phyloP scores from a whole-genome alignment of 2,113 vertebrate species.

The Coturnix japonica region DNA sequence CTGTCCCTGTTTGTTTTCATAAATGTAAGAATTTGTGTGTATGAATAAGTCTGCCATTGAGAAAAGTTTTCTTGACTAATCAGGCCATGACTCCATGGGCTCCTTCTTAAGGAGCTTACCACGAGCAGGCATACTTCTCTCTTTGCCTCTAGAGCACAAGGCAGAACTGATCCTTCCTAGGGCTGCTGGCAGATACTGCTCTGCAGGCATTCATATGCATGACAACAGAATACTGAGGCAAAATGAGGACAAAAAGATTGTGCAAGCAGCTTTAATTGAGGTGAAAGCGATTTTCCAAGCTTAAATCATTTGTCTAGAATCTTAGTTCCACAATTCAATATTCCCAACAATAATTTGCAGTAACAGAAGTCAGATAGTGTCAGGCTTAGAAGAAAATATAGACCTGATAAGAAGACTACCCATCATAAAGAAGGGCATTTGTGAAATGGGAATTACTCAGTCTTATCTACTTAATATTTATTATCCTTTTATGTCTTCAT shows the following conservation, averaged over 20 bases:
- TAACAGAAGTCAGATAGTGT: background rate
- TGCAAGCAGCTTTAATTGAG: background rate
- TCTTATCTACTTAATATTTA: slow-evolving; percentile 12
- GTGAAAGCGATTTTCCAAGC: background rate
- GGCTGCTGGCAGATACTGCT: background rate
- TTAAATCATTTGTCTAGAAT: background rate
- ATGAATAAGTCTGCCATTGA: background rate
- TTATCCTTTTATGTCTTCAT: slow-evolving; percentile 19
- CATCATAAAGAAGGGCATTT: background rate
- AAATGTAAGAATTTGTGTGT: background rate
- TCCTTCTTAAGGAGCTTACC: background rate
- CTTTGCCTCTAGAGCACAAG: background rate
- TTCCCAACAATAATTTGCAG: background rate
- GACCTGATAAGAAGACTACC: background rate
- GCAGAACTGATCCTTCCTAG: background rate
- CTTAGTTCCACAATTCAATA: background rate
- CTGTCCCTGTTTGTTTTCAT: background rate
- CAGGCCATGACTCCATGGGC: background rate
- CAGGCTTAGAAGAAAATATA: background rate
- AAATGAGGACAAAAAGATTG: background rate
- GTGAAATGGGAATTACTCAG: slow-evolving; percentile 19
- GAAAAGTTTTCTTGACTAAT: background rate
- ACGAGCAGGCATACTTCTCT: background rate
- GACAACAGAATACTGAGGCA: background rate
- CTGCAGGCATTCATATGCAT: background rate